A percentile compares a stretch with the other conserved stretches of the same genome.
phyloP scores from a whole-genome alignment of 2,888 invertebrate genomes.

The Andrena minutula region DNA sequence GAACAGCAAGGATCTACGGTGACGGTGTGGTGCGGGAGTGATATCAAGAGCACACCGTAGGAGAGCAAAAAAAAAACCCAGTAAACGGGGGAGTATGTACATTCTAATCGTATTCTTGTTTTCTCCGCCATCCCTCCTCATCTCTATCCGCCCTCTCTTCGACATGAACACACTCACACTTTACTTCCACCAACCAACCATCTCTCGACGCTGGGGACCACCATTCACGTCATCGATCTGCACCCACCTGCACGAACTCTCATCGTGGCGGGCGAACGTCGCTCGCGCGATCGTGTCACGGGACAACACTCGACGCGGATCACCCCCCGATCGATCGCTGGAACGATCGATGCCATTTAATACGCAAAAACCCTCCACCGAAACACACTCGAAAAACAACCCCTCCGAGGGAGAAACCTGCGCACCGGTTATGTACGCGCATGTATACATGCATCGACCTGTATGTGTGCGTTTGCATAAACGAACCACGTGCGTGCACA shows the following conservation, averaged over 20 bases:
- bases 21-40: background rate
- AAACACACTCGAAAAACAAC: constrained; percentile 54
- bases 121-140: constrained; percentile 80
- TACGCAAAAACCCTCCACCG: constrained; percentile 44
- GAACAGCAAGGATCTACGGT: background rate
- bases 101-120: constrained; percentile 83
- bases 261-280: constrained; percentile 68
- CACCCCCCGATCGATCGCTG: constrained; percentile 77
- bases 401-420: background rate
- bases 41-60: constrained; percentile 72
- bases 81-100: constrained; percentile 71
- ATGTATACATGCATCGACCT: constrained; percentile 18
- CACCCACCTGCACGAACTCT: constrained; percentile 77
- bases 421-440: constrained; percentile 9
- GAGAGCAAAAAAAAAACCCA: constrained; percentile 61
- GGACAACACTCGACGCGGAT: constrained; percentile 72
- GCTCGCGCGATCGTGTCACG: constrained; percentile 69
- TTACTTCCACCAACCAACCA: constrained; percentile 78
- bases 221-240: constrained; percentile 78
- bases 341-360: constrained; percentile 70
- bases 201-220: constrained; percentile 81
- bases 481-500: constrained; percentile 23
- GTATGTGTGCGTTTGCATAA: no score
- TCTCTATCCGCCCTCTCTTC: constrained; percentile 79
- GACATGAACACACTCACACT: constrained; percentile 79